Base-by-base conservation (phyloP, 2,113 vertebrate species). In the Piaya cayana region DNA sequence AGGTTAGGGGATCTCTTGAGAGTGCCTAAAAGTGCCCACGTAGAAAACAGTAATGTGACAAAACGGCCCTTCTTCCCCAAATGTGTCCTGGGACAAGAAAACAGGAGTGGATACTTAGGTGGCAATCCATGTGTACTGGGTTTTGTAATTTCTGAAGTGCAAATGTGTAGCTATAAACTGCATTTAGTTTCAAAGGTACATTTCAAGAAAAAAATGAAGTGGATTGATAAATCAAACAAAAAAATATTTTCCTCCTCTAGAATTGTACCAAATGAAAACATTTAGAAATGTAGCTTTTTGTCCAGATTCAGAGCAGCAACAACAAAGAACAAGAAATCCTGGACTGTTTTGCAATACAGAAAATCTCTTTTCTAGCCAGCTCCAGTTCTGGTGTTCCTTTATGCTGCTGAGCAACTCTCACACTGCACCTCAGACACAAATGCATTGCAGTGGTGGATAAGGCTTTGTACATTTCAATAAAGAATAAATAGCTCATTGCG, bases 331-430 rank as follows among this genome's bases (percentile, higher is more conserved):
- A 82, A 81, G 63, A 75, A 71, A 70, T 82, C 26, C 39, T 62
- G n/a, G 47, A 17, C 37, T 56, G 16, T 87, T 92, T 89, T 72
- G 39, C 52, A 89, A 70, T 42, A 77, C 63, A 72, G 80, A 88
- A 92, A 82, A 92, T 91, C 62, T 56, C 5, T 93, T 92, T 92
- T 91, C 49, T 82, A 60, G 64, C 32, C 65, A 72, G 77, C n/a
- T 56, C 47, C 39, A 47, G 52, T 78, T 88, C 37, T 72, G n/a
- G 36, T 47, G 10, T 34, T 95, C 72, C 80, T 55, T 67, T 90
- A 87, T 94, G 87, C 64, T 1, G 3, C 69, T 13, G 27, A 92
- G 82, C 59, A 79, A 62, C 71, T 86, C 63, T 70, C 55, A 30
- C 18, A 9, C 27, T 20, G 79, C 58, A 72, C 36, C 59, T 88